A percentile compares a stretch with the other conserved stretches of the same genome.
phyloP scores from a whole-genome alignment of 2,888 invertebrate species.

The Cosmorhoe ocellata region DNA sequence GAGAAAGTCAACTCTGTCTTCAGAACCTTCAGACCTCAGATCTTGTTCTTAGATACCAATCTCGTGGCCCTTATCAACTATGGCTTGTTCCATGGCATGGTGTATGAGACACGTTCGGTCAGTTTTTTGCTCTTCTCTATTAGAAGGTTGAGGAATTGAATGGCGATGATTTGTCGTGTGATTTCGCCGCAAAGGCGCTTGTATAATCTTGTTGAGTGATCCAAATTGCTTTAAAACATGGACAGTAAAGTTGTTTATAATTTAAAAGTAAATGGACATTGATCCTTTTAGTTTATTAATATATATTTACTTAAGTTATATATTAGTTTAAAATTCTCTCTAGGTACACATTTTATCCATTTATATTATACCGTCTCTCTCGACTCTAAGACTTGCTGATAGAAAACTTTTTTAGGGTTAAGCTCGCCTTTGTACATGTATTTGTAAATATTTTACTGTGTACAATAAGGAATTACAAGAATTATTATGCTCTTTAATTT shows the following conservation, averaged over 20 bases:
- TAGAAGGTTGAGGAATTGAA: constrained; percentile 15
- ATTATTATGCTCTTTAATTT: too few species aligned
- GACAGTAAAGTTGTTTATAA: background rate
- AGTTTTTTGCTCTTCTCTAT: constrained; percentile 21
- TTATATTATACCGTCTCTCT: too few species aligned
- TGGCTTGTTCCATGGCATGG: constrained; percentile 9
- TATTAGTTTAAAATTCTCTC: too few species aligned
- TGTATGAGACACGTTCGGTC: constrained; percentile 21
- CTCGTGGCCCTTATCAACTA: constrained; percentile 15
- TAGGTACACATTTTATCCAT: too few species aligned
- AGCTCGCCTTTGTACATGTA: too few species aligned
- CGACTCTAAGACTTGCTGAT: too few species aligned
- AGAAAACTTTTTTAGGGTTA: too few species aligned
- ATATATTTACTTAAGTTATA: too few species aligned
- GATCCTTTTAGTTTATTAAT: too few species aligned
- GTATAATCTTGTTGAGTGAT: constrained; percentile 6
- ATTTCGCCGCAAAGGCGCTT: constrained; percentile 20
- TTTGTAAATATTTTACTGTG: too few species aligned
- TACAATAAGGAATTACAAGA: too few species aligned
- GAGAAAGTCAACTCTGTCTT: constrained; percentile 1
- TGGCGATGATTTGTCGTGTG: constrained; percentile 16
- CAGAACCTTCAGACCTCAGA: constrained; percentile 1
- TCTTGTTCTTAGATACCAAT: constrained; percentile 11
- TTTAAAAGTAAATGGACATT: too few species aligned
- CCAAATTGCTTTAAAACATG: constrained; percentile 4